Percentiles rank a stretch among this genome's conserved stretches.
Conservation (phyloP, 2,888 invertebrate species). For the Dexiosoma caninum region DNA sequence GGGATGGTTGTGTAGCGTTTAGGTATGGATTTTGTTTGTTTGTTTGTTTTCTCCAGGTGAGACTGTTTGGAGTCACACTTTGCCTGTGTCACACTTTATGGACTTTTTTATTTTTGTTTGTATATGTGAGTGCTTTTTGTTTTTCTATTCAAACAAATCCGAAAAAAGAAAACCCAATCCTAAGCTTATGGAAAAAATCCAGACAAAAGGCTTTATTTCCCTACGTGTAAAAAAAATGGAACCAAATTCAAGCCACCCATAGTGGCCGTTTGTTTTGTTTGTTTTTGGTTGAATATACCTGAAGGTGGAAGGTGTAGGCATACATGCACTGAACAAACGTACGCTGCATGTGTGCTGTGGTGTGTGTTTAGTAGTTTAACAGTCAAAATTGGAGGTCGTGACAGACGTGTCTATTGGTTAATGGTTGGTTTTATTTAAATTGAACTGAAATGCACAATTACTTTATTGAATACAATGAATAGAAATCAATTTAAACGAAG, state of each 20-base stretch:
- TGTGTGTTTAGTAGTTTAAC: neutral
- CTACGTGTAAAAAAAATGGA: neutral
- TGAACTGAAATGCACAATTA: conserved; percentile 44
- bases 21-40: conserved; percentile 17
- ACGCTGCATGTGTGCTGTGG: neutral
- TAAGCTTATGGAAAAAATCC: conserved; percentile 33
- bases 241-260: conserved; percentile 48
- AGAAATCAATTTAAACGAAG: conserved; percentile 16
- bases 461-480: conserved; percentile 17
- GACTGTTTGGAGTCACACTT: conserved; percentile 64
- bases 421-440: conserved; percentile 60
- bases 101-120: neutral
- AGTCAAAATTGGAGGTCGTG: conserved; percentile 61
- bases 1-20: neutral
- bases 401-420: conserved; percentile 64
- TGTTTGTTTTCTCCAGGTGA: conserved; percentile 29
- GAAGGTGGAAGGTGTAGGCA: conserved; percentile 30
- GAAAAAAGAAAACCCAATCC: conserved; percentile 14
- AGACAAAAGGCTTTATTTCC: conserved; percentile 54
- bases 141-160: neutral
- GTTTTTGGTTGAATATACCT: conserved; percentile 26
- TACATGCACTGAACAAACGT: conserved; percentile 10
- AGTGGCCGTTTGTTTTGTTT: conserved; percentile 25
- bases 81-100: conserved; percentile 59
- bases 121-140: neutral